Evolutionary conservation across 2,113 vertebrate genomes (phyloP), one percentile per base, ranked within the genome.

Genomic region (Solea solea): DNA sequence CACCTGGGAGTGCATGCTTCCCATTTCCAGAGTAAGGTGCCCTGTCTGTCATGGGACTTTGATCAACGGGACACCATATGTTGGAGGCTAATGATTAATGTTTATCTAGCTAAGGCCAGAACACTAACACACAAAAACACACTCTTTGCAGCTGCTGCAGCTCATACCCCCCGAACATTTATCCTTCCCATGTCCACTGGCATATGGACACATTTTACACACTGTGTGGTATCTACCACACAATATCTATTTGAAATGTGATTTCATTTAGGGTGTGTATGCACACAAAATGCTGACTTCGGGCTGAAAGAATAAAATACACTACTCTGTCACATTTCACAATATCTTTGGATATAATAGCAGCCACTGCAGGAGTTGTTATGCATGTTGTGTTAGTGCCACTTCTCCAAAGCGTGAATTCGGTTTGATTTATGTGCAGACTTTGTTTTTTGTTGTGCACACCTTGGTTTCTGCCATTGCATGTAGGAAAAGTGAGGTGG

Each of bases 41-140:
- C 66, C 69, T 45, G 14, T 41, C 57, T 72, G 62, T 78, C 67
- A 9, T 72, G 76, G 67, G 57, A 67, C 66, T 86, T 75, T 68
- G 59, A 88, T 84, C 80, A 88, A 64, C 10, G 21, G 62, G 82
- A 80, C 81, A 76, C 85, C 85, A 88, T 87, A 90, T 88, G 76
- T 83, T 55, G 5, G 16, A 60, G 58, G 55, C 74, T 82, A 79
- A 85, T 84, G 81, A 91, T 90, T 78, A 83, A 89, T 86, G 77
- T 81, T 88, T 65, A 77, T 42, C 75, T 73, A 64, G 64, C 69
- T 46, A 59, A 49, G 61, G 72, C 74, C 58, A 48, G 54, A 75
- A 75, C 39, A 15, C 58, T 64, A 34, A 42, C n/a, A 52, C 34
- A 41, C 55, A 68, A 63, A 60, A 44, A 60, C 56, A 50, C 42